Evolutionary conservation across 1,140 invertebrate genomes (phyloP).

Genomic region (Ylistrum balloti): DNA sequence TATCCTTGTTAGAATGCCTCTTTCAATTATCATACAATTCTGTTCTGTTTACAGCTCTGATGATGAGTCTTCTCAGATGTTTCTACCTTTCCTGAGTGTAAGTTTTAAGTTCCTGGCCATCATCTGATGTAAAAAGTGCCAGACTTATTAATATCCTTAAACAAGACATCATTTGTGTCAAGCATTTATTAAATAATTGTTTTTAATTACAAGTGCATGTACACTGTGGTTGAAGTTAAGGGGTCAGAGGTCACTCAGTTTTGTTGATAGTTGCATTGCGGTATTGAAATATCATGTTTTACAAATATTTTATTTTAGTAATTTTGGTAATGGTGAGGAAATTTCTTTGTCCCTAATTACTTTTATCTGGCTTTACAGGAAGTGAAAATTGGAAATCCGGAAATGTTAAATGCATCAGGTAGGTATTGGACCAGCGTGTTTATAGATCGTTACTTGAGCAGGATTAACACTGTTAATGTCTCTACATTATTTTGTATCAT

Average conservation of each 20-base stretch:
- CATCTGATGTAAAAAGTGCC: not conserved
- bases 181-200: no score
- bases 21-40: not conserved
- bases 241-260: no score
- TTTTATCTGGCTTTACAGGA: conserved; percentile 85
- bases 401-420: conserved; percentile 81
- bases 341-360: not conserved
- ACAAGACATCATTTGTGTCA: no score
- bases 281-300: no score
- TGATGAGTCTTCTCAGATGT: conserved; percentile 96
- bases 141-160: no score
- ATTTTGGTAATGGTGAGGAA: no score
- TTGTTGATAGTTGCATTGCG: not conserved
- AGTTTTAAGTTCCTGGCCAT: conserved; percentile 81
- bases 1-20: no score
- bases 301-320: no score
- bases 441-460: no score
- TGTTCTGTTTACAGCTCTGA: conserved; percentile 82
- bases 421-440: conserved; percentile 37
- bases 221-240: not conserved
- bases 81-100: conserved; percentile 96
- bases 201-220: no score
- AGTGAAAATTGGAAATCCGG: conserved; percentile 91
- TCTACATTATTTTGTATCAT: no score
- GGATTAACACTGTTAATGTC: no score